A percentile compares a stretch with the other conserved stretches of the same genome.
Evolutionary conservation across 2,113 vertebrate genomes (phyloP).

Genomic region (Poecile atricapillus): DNA sequence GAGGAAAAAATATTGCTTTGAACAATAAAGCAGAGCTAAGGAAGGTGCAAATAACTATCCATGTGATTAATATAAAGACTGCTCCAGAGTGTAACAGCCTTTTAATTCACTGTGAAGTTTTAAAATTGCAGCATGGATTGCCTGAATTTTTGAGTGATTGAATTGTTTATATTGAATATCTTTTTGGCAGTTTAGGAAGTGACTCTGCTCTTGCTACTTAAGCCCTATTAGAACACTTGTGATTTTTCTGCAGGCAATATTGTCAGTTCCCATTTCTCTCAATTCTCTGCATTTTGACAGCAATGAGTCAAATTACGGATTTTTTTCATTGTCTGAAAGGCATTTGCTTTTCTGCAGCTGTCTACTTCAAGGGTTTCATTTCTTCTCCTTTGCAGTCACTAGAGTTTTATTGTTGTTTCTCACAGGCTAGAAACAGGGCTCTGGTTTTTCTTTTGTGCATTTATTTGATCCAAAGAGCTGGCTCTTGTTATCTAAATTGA

Average conservation of each 20-base stretch:
- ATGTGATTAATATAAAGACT: neutral
- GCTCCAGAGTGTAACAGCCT: neutral
- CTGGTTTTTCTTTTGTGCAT: conserved; percentile 5
- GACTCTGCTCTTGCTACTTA: neutral
- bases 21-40: neutral
- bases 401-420: neutral
- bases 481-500: conserved; percentile 48
- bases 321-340: neutral
- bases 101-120: neutral
- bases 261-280: neutral
- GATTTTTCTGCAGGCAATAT: neutral
- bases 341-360: neutral
- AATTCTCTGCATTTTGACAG: conserved; percentile 11
- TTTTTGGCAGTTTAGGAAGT: conserved; percentile 12
- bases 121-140: neutral
- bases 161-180: neutral
- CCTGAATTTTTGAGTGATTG: neutral
- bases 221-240: neutral
- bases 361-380: neutral
- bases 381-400: neutral
- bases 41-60: neutral
- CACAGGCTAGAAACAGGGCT: neutral
- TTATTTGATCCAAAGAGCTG: conserved; percentile 25
- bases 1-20: neutral
- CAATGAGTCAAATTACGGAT: neutral